Evolutionary conservation across 2,888 invertebrate genomes (phyloP).

Genomic region (Halictus quadricinctus): DNA sequence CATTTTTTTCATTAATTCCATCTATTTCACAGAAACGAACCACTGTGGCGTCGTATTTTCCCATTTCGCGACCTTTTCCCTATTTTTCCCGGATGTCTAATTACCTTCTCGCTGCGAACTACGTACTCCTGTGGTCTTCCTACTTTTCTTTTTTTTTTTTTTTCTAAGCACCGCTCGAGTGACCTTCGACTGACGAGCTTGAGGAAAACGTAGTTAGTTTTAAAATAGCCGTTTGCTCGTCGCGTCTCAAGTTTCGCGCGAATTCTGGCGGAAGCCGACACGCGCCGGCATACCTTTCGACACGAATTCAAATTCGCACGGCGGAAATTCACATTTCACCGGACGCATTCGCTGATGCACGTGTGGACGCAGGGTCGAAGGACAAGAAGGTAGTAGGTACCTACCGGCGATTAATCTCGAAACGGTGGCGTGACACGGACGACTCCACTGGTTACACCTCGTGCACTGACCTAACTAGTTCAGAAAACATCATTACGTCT

Average conservation of each 20-base stretch:
- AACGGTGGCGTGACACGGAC: not conserved
- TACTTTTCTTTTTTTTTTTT: not conserved
- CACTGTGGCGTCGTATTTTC: not conserved
- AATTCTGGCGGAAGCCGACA: conserved; percentile 55
- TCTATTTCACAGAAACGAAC: not conserved
- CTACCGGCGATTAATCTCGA: conserved; percentile 9
- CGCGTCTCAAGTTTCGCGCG: conserved; percentile 63
- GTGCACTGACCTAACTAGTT: not conserved
- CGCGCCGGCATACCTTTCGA: conserved; percentile 37
- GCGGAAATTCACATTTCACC: not conserved
- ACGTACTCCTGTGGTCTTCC: not conserved
- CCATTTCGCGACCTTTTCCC: not conserved
- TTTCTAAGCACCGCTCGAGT: conserved; percentile 11
- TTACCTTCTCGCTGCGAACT: not conserved
- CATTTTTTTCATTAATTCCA: not conserved
- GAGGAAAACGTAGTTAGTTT: conserved; percentile 50
- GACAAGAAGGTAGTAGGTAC: not conserved
- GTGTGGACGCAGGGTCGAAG: not conserved
- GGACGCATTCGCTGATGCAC: not conserved
- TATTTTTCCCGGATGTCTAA: not conserved
- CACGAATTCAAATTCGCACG: conserved; percentile 29
- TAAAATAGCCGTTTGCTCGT: conserved; percentile 59
- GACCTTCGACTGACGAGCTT: conserved; percentile 64
- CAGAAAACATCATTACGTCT: not conserved
- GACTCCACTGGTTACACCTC: not conserved